These are phyloP conservation scores for Poecilia wingei DNA, from an alignment of 2,797 vertebrate species.

Conservation along the genomic window DNA sequence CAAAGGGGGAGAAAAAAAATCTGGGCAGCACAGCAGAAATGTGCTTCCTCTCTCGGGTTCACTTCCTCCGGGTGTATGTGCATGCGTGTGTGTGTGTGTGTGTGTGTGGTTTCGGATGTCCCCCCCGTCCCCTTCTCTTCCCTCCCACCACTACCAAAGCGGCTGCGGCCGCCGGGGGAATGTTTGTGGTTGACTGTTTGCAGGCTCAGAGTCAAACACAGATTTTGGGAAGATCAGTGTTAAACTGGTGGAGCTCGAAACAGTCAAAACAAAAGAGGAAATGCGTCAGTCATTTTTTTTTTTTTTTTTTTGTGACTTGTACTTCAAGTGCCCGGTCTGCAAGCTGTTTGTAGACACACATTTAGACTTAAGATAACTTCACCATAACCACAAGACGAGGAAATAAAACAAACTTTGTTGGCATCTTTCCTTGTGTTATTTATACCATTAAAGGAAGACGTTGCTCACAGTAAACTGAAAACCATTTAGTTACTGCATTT, in stretches of 20 bases:
- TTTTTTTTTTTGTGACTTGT: neutral
- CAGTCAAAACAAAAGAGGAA: conserved; percentile 46
- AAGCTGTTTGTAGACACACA: conserved; percentile 26
- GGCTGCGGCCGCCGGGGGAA: conserved; percentile 30
- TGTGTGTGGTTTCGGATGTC: conserved; percentile 48
- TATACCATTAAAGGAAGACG: neutral
- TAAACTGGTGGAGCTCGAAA: conserved; percentile 47
- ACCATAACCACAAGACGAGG: no score
- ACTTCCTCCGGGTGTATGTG: conserved; percentile 54
- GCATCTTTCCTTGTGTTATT: neutral
- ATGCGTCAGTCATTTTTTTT: conserved; percentile 3
- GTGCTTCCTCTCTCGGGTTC: conserved; percentile 62
- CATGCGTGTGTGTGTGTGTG: neutral
- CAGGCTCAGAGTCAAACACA: conserved; percentile 54
- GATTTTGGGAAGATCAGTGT: conserved; percentile 48
- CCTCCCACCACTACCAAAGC: neutral
- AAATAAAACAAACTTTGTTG: neutral
- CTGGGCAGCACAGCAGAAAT: conserved; percentile 62
- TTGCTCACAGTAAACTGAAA: neutral
- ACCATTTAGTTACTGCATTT: neutral
- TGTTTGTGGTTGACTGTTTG: conserved; percentile 70
- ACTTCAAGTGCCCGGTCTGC: neutral
- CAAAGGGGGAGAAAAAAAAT: conserved; percentile 19
- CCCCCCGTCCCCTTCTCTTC: neutral
- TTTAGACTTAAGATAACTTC: neutral